These are phyloP conservation scores for Heliconius hermathena DNA, from an alignment of 1,140 invertebrate genomes.

Conservation along the genomic window DNA sequence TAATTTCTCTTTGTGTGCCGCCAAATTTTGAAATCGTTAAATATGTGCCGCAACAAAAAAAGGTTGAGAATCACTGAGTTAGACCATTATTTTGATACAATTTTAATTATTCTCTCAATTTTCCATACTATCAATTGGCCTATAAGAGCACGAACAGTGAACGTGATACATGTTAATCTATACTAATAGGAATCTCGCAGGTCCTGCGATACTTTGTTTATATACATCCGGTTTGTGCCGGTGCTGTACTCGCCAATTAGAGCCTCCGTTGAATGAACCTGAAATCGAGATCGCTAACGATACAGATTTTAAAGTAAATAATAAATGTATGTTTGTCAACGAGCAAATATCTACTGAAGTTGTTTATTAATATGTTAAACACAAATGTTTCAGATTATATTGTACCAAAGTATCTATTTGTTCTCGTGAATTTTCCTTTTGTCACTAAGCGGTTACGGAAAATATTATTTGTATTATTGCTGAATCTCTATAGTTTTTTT, in stretches of 20 bases:
- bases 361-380: neutral
- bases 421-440: neutral
- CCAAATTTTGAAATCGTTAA: too few relatives aligned
- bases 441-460: neutral
- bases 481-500: too few relatives aligned
- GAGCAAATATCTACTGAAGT: neutral
- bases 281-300: slow-evolving; percentile 11
- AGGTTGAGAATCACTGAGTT: too few relatives aligned
- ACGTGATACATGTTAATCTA: slow-evolving; percentile 31
- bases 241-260: slow-evolving; percentile 27
- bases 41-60: too few relatives aligned
- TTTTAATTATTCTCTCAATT: neutral
- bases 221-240: slow-evolving; percentile 24
- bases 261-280: slow-evolving; percentile 4
- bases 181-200: slow-evolving; percentile 30
- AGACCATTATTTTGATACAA: neutral
- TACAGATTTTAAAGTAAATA: neutral
- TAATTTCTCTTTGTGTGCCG: too few relatives aligned
- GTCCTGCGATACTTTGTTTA: slow-evolving; percentile 33
- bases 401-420: neutral
- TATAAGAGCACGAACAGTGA: slow-evolving; percentile 13
- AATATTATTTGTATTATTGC: neutral
- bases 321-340: slow-evolving; percentile 1
- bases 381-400: neutral
- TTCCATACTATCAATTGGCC: slow-evolving; percentile 14